Conservation (phyloP, 2,113 vertebrate species). For the Aphelocoma coerulescens region DNA sequence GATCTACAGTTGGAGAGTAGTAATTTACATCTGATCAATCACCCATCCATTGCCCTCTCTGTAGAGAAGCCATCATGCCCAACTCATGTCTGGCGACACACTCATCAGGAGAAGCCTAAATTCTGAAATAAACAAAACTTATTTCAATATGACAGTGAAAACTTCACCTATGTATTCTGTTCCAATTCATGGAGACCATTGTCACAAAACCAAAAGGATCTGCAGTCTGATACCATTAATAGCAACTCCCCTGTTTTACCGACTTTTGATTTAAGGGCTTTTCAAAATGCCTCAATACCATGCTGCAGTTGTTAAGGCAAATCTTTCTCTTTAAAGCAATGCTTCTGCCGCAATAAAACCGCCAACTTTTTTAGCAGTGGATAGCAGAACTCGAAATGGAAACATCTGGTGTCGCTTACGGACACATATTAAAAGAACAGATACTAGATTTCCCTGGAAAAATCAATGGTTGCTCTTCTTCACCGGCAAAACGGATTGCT, state of each 20-base stretch:
- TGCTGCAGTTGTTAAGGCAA: not conserved
- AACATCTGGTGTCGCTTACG: conserved; percentile 29
- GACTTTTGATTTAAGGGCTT: not conserved
- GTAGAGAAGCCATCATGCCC: not conserved
- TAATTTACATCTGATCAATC: not conserved
- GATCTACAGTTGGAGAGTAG: not conserved
- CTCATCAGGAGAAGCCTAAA: not conserved
- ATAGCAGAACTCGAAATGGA: not conserved
- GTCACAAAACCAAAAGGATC: not conserved
- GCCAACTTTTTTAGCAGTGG: not conserved
- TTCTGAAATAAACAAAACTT: not conserved
- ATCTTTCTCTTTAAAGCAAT: not conserved
- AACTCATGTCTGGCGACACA: rapidly evolving
- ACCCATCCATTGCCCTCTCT: not conserved
- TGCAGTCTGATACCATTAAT: not conserved
- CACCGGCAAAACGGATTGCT: not conserved
- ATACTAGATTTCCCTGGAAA: conserved; percentile 6
- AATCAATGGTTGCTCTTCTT: not conserved
- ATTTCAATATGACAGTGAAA: not conserved
- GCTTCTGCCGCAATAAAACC: not conserved
- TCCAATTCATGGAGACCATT: rapidly evolving
- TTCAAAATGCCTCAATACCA: not conserved
- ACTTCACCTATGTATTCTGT: not conserved
- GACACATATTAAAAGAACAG: not conserved
- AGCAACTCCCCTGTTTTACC: not conserved